Evolutionary conservation across 2,113 vertebrate genomes (phyloP).

Genomic region (Dromas ardeola): DNA sequence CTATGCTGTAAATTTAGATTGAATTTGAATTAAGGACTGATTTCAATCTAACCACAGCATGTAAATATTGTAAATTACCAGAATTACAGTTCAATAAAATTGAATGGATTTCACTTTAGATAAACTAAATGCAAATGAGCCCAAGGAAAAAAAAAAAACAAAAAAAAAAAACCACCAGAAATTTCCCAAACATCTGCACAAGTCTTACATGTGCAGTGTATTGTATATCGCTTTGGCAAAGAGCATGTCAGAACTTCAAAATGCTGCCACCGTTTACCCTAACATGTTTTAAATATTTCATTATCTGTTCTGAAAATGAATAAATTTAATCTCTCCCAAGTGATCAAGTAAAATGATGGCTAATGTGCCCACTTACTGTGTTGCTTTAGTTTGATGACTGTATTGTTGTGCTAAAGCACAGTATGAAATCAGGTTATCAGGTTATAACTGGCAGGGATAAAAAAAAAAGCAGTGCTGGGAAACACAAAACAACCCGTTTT

Average conservation of each 20-base stretch:
- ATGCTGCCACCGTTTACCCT: conserved; percentile 55
- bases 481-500: conserved; percentile 61
- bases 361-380: conserved; percentile 81
- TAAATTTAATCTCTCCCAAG: conserved; percentile 81
- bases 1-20: conserved; percentile 87
- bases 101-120: conserved; percentile 82
- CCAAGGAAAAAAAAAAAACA: background rate
- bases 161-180: conserved; percentile 33
- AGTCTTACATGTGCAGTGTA: background rate
- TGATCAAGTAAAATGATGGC: conserved; percentile 80
- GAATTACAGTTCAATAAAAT: conserved; percentile 89
- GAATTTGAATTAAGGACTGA: conserved; percentile 87
- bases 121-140: conserved; percentile 78
- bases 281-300: conserved; percentile 81
- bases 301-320: conserved; percentile 81
- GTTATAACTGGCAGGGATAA: conserved; percentile 76
- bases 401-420: conserved; percentile 78
- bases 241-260: conserved; percentile 43
- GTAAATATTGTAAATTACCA: conserved; percentile 86
- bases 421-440: conserved; percentile 81
- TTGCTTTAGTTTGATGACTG: conserved; percentile 81
- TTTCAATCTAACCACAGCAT: conserved; percentile 82
- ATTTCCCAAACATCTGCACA: conserved; percentile 63
- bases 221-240: conserved; percentile 31
- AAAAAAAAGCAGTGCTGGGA: conserved; percentile 57